Evolutionary conservation across 2,797 vertebrate genomes (phyloP).

Genomic region (Onychomys torridus): DNA sequence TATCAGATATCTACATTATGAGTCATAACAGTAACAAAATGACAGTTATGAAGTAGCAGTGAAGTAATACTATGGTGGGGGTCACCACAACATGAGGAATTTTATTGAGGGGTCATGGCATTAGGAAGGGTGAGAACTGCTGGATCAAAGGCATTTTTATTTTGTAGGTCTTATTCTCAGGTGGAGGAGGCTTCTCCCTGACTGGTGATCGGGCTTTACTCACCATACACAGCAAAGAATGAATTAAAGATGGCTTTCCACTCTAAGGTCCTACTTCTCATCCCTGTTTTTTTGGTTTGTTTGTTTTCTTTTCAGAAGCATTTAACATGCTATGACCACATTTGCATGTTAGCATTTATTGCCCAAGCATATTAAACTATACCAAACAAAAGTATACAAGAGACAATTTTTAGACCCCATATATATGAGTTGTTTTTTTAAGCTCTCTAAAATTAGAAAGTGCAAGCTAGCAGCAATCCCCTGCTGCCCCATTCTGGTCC

Average conservation of each 20-base stretch:
- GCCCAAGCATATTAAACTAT: neutral
- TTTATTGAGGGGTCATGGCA: neutral
- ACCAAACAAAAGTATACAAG: neutral
- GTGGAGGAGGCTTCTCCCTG: neutral
- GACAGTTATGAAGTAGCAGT: neutral
- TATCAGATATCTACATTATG: neutral
- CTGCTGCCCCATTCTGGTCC: neutral
- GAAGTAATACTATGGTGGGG: neutral
- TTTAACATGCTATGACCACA: neutral
- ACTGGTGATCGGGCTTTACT: neutral
- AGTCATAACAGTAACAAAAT: neutral
- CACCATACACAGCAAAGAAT: neutral
- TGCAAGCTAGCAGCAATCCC: neutral
- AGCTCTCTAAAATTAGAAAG: neutral
- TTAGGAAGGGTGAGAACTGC: neutral
- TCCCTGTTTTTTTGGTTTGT: neutral
- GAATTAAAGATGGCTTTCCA: neutral
- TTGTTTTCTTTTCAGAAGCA: neutral
- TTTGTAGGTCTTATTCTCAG: neutral
- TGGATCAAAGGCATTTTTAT: neutral
- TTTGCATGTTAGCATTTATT: slow-evolving; percentile 40
- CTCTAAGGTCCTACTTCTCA: neutral
- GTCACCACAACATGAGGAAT: neutral
- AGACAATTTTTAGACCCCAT: neutral
- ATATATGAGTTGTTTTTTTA: neutral